Percentiles rank a stretch among this genome's conserved stretches.
These are phyloP conservation scores for Oscheius myriophilus DNA, from an alignment of 2,888 invertebrate genomes.

Conservation along the genomic window DNA sequence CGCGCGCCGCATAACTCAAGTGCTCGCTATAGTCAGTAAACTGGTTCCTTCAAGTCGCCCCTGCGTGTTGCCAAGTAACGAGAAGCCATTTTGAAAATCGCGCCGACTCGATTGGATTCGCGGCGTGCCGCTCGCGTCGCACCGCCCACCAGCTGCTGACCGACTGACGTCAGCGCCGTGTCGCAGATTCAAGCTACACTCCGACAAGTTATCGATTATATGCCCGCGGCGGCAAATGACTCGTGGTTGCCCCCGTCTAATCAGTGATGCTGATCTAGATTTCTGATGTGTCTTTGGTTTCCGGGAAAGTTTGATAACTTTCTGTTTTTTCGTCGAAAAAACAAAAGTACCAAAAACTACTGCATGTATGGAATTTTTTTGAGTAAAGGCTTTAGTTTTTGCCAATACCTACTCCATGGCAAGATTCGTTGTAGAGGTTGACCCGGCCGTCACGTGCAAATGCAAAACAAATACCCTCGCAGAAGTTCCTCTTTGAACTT, in stretches of 20 bases:
- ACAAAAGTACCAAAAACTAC: too few relatives aligned
- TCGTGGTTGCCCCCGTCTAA: slow-evolving; percentile 10
- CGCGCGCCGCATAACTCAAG: slow-evolving; percentile 15
- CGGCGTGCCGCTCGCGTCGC: slow-evolving; percentile 27
- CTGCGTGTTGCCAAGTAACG: slow-evolving; percentile 31
- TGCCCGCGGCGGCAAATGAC: slow-evolving; percentile 16
- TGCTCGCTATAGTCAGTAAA: slow-evolving; percentile 24
- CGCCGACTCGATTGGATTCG: slow-evolving; percentile 29
- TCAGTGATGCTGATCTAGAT: slow-evolving; percentile 1
- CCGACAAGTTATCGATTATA: slow-evolving; percentile 27
- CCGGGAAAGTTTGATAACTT: too few relatives aligned
- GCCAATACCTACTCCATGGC: too few relatives aligned
- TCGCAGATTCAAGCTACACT: slow-evolving; percentile 18
- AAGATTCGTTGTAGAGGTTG: too few relatives aligned
- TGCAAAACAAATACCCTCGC: too few relatives aligned
- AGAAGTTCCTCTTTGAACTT: too few relatives aligned
- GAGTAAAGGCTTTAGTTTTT: too few relatives aligned
- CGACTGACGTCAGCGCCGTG: slow-evolving; percentile 27
- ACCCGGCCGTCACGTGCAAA: too few relatives aligned
- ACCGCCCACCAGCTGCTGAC: slow-evolving; percentile 15
- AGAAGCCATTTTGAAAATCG: slow-evolving; percentile 28
- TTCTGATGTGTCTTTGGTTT: too few relatives aligned
- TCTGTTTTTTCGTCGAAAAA: too few relatives aligned
- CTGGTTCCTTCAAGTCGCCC: slow-evolving; percentile 8
- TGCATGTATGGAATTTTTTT: too few relatives aligned